phyloP scores from a whole-genome alignment of 1,140 invertebrate genomes.

The Hyles vespertilio region DNA sequence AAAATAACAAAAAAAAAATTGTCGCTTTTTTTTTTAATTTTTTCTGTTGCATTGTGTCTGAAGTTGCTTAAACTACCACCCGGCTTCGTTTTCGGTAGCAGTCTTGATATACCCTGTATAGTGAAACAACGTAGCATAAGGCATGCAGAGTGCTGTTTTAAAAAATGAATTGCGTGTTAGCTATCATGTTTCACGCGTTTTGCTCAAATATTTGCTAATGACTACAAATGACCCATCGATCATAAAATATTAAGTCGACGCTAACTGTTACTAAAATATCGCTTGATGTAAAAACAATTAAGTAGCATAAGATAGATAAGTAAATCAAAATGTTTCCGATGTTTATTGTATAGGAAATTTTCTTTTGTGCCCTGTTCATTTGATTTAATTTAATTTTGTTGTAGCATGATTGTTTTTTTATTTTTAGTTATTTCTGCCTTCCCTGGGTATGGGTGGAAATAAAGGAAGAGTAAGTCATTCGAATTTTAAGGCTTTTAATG shows the following conservation, averaged over 20 bases:
- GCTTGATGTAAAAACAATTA: constrained; percentile 1
- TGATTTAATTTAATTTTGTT: constrained; percentile 27
- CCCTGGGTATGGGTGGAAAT: constrained; percentile 56
- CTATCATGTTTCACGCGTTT: background rate
- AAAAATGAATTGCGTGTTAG: background rate
- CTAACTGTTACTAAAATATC: no score
- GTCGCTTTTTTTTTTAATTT: no score
- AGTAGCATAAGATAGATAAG: background rate
- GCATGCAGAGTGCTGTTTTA: constrained; percentile 39
- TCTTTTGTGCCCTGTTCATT: constrained; percentile 9
- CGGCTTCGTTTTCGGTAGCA: no score
- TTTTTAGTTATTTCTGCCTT: constrained; percentile 71
- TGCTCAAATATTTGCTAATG: background rate
- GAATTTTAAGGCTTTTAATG: constrained; percentile 58
- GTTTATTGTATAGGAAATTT: background rate
- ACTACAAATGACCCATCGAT: no score
- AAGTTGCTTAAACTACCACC: no score
- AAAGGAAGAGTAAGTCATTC: constrained; percentile 60
- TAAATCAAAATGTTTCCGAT: background rate
- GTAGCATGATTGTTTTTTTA: constrained; percentile 46
- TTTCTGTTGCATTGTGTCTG: no score
- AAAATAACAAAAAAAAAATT: no score
- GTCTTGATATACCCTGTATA: no score
- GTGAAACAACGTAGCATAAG: constrained; percentile 32
- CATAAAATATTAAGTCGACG: no score